Base-by-base conservation (phyloP, 2,888 invertebrate genomes). In the Brenthis hecate region DNA sequence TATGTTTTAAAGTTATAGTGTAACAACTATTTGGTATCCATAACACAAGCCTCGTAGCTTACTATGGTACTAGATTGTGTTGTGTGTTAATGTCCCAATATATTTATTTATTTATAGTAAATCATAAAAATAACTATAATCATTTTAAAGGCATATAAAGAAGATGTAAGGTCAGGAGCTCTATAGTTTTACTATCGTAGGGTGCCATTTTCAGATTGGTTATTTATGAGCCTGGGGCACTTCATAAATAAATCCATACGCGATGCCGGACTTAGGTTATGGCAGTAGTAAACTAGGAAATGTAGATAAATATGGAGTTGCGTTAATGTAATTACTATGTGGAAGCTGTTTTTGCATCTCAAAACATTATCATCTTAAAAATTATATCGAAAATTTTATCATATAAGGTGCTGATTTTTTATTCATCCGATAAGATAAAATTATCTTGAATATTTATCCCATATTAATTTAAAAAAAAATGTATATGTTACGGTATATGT, bases 211-310 rank as follows among this genome's bases (percentile, higher is more conserved):
- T 77, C 73, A 83, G 85, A 88, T 89, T 84, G 85, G 84, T 82
- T 88, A 89, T 89, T 87, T 89, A 89, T 86, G 84, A 84, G 81
- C 36, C 43, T 67, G 76, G 76, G 75, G 78, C 77, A 79, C 77
- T 85, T 87, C 85, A 88, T 88, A 88, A 88, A 88, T 88, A 88
- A 88, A 88, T 85, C 85, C 78, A 82, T 78, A 80, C 77, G 73
- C 74, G 76, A 72, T 68, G 50, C 65, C 54, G 75, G 74, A 74
- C 75, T 74, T 70, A 68, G 75, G 75, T 77, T 81, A 79, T 79
- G 77, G 79, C 77, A 73, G 77, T 75, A 78, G 78, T 75, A 77
- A 77, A 76, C 72, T 70, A 62, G 66, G 57, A 51, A 57, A 48
- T 28, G 57, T 32, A 28, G 51, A 57, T 65, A 66, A 55, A 47